Evolutionary conservation across 2,888 invertebrate genomes (phyloP).

Genomic region (Teinopalpus imperialis): DNA sequence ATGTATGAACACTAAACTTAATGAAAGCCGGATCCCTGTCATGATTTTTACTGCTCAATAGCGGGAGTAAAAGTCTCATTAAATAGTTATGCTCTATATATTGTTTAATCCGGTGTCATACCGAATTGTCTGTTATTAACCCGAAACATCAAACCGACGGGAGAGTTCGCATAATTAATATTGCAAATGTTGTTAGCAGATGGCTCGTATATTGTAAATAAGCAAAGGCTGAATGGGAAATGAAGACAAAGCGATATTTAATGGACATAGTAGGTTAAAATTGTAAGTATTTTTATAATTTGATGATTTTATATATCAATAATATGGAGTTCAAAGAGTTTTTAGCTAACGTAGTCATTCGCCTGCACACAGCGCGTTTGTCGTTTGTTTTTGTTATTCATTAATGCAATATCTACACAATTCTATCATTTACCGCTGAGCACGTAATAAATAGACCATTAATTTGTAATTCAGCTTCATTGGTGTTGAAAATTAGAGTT

Average conservation of each 20-base stretch:
- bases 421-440: too few relatives aligned
- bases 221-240: slow-evolving; percentile 30
- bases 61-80: slow-evolving; percentile 48
- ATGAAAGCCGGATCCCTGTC: slow-evolving; percentile 28
- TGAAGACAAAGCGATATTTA: slow-evolving; percentile 18
- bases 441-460: too few relatives aligned
- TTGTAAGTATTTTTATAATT: too few relatives aligned
- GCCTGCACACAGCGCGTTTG: too few relatives aligned
- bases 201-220: slow-evolving; percentile 44
- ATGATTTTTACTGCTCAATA: slow-evolving; percentile 39
- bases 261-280: too few relatives aligned
- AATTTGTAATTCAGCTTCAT: too few relatives aligned
- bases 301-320: too few relatives aligned
- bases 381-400: too few relatives aligned
- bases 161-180: slow-evolving; percentile 69
- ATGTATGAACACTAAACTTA: slow-evolving; percentile 26
- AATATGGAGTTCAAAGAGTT: too few relatives aligned
- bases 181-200: slow-evolving; percentile 78
- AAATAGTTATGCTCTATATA: slow-evolving; percentile 60
- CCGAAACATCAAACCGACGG: slow-evolving; percentile 53
- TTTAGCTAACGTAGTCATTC: too few relatives aligned
- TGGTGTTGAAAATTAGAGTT: too few relatives aligned
- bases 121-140: slow-evolving; percentile 64
- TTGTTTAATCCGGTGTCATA: slow-evolving; percentile 62
- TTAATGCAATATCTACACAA: too few relatives aligned